A percentile compares a stretch with the other conserved stretches of the same genome.
phyloP scores from a whole-genome alignment of 2,113 vertebrate genomes.

The Rhinolophus sinicus region DNA sequence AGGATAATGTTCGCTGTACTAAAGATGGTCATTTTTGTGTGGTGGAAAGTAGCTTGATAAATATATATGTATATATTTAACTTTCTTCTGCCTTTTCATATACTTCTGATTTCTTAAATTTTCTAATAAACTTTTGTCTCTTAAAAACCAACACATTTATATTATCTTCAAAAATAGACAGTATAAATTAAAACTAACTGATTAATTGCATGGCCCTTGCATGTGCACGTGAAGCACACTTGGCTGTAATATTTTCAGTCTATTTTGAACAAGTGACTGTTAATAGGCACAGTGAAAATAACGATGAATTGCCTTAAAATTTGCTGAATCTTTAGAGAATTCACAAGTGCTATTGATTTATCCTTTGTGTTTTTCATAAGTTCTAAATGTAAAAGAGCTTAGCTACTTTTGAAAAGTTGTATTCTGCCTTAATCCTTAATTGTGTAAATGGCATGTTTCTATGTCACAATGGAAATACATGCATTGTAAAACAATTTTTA shows the following conservation, averaged over 20 bases:
- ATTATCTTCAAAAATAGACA: not conserved
- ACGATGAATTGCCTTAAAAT: constrained; percentile 30
- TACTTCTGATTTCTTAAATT: not conserved
- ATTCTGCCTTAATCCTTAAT: not conserved
- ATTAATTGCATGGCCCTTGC: not conserved
- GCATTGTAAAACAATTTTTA: not conserved
- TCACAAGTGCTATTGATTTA: not conserved
- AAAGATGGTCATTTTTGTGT: not conserved
- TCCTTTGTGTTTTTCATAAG: not conserved
- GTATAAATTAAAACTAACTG: not conserved
- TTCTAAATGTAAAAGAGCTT: not conserved
- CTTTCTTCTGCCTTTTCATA: not conserved
- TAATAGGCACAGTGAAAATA: constrained; percentile 12
- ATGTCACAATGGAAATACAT: not conserved
- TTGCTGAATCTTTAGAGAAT: not conserved
- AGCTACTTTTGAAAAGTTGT: not conserved
- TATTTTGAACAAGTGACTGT: not conserved
- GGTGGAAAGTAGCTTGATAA: not conserved
- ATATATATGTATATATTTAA: not conserved
- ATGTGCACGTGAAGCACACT: not conserved
- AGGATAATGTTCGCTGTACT: rapidly evolving
- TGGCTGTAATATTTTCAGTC: not conserved
- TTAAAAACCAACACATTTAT: not conserved
- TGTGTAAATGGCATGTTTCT: not conserved
- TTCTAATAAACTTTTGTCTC: not conserved